These are phyloP conservation scores for Lasioglossum albipes DNA, from an alignment of 1,140 invertebrate species.

Conservation along the genomic window DNA sequence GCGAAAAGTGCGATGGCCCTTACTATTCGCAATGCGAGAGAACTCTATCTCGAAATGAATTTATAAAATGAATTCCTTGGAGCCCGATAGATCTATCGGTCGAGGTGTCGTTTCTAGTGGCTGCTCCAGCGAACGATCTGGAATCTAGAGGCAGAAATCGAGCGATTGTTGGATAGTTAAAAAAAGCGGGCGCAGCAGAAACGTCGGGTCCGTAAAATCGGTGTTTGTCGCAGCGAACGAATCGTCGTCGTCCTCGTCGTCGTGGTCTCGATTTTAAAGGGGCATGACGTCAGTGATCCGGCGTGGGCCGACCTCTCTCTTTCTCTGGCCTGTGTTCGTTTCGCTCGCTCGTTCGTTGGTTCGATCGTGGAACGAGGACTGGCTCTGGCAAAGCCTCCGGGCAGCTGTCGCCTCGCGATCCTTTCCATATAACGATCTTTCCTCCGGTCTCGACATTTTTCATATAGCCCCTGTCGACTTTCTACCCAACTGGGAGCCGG, in stretches of 20 bases:
- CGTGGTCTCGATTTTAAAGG: conserved; percentile 45
- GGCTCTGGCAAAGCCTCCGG: conserved; percentile 38
- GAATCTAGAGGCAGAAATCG: too few relatives aligned
- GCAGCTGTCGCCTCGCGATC: conserved; percentile 51
- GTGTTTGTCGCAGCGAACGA: neutral
- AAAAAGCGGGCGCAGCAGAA: too few relatives aligned
- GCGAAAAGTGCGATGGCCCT: too few relatives aligned
- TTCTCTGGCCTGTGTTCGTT: conserved; percentile 10
- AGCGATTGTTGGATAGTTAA: too few relatives aligned
- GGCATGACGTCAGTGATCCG: conserved; percentile 46
- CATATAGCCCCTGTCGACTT: conserved; percentile 41
- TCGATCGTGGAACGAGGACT: conserved; percentile 41
- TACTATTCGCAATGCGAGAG: too few relatives aligned
- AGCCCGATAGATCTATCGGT: too few relatives aligned
- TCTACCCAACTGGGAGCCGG: conserved; percentile 20
- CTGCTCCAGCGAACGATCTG: too few relatives aligned
- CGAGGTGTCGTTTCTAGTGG: too few relatives aligned
- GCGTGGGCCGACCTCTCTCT: conserved; percentile 36
- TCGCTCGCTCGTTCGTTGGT: conserved; percentile 19
- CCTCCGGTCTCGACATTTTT: conserved; percentile 40
- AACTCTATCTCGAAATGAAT: too few relatives aligned
- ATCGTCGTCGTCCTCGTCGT: conserved; percentile 3
- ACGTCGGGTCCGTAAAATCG: neutral
- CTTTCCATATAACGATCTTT: conserved; percentile 52
- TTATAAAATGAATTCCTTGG: too few relatives aligned